A percentile compares a stretch with the other conserved stretches of the same genome.
Evolutionary conservation across 1,140 invertebrate species (phyloP).

Genomic region (Eurosta solidaginis): DNA sequence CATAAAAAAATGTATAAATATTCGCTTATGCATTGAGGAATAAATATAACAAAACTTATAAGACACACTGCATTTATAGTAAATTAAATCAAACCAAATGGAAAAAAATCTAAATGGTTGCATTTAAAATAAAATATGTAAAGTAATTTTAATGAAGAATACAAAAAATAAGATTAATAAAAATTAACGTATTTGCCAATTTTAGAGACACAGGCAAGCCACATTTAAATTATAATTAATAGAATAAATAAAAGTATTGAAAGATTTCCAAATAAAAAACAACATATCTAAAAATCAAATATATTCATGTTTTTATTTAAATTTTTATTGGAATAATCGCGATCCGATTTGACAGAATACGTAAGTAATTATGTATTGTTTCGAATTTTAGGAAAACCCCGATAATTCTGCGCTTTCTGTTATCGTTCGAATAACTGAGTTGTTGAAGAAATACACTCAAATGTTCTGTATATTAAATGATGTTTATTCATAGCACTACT

Average conservation of each 20-base stretch:
- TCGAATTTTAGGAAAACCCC: too few species aligned
- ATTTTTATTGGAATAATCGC: neutral
- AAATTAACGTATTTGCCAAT: neutral
- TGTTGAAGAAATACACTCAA: too few species aligned
- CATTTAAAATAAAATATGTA: neutral
- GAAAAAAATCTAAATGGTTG: neutral
- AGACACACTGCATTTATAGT: neutral
- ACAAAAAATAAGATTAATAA: neutral
- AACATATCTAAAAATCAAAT: conserved; percentile 20
- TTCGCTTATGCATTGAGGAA: neutral
- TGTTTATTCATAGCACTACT: too few species aligned
- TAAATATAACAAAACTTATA: neutral
- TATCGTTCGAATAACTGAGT: too few species aligned
- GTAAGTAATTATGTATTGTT: too few species aligned
- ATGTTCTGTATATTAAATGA: too few species aligned
- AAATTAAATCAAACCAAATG: neutral
- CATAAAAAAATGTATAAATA: neutral
- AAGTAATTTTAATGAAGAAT: neutral
- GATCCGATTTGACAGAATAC: too few species aligned
- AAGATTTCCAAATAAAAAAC: conserved; percentile 24
- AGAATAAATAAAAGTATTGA: conserved; percentile 28
- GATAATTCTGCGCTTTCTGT: too few species aligned
- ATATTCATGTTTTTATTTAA: neutral
- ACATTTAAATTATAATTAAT: neutral
- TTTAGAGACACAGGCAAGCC: neutral